Percentiles rank a stretch among this genome's conserved stretches.
Evolutionary conservation across 2,113 vertebrate genomes (phyloP).

Genomic region (Cololabis saira): DNA sequence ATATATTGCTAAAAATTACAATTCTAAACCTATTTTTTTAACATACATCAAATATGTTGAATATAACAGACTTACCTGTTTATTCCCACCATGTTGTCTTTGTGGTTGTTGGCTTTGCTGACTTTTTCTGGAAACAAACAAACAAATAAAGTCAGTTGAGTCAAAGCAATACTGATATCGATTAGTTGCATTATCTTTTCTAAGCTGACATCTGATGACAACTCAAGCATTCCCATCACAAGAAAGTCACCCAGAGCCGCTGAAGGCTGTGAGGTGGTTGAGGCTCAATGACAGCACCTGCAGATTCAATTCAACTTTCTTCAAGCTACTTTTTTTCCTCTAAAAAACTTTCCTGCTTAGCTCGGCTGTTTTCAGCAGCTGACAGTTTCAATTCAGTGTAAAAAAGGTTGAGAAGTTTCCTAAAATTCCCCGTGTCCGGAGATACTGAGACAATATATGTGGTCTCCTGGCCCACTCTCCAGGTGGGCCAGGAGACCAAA

Average conservation of each 20-base stretch:
- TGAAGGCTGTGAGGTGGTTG: neutral
- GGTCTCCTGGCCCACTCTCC: too few relatives aligned
- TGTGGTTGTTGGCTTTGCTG: conserved; percentile 98
- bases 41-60: neutral
- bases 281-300: neutral
- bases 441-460: neutral
- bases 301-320: neutral
- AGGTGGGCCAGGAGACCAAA: too few relatives aligned
- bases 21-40: too few relatives aligned
- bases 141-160: neutral
- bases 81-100: conserved; percentile 90
- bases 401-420: neutral
- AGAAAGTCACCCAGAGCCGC: neutral
- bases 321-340: conserved; percentile 1
- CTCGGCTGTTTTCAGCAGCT: neutral
- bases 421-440: conserved; percentile 13
- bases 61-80: conserved; percentile 84
- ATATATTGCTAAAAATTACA: neutral
- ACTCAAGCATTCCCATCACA: neutral
- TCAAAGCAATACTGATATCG: neutral
- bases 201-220: neutral
- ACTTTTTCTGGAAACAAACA: conserved; percentile 90
- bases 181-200: neutral
- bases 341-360: neutral
- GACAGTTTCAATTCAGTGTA: conserved; percentile 11